phyloP scores from a whole-genome alignment of 2,888 invertebrate genomes.

The Branchinecta sandiegonensis region DNA sequence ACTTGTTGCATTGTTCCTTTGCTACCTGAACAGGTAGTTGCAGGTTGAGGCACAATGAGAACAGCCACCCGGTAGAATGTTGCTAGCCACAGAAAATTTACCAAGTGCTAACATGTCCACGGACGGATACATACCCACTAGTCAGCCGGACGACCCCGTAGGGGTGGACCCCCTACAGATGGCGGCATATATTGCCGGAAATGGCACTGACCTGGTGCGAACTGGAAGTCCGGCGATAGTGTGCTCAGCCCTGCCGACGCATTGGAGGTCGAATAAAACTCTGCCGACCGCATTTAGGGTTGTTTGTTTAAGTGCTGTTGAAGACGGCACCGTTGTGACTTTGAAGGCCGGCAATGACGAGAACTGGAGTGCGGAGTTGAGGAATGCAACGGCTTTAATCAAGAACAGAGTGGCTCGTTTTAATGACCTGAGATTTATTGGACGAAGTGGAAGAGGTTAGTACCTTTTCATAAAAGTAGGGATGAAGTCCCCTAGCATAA shows the following conservation, averaged over 20 bases:
- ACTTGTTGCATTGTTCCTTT: background rate
- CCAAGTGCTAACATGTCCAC: conserved; percentile 13
- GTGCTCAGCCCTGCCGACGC: conserved; percentile 77
- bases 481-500: no score
- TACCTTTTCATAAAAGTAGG: no score
- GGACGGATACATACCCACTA: conserved; percentile 8
- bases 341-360: conserved; percentile 96
- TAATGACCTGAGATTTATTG: conserved; percentile 95
- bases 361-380: conserved; percentile 86
- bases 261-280: conserved; percentile 96
- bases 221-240: conserved; percentile 92
- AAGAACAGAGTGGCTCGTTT: conserved; percentile 98
- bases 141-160: conserved; percentile 1
- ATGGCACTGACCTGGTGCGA: conserved; percentile 62
- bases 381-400: conserved; percentile 91
- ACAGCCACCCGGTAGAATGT: background rate
- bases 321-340: conserved; percentile 89
- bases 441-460: conserved; percentile 92
- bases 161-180: conserved; percentile 12
- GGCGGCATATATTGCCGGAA: conserved; percentile 10
- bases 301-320: conserved; percentile 80
- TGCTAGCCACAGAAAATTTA: conserved; percentile 12
- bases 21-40: no score
- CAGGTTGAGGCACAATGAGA: no score
- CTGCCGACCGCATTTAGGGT: conserved; percentile 84